phyloP scores from a whole-genome alignment of 53 echinoderm and acorn worm genomes.

The Temnopleurus reevesii region DNA sequence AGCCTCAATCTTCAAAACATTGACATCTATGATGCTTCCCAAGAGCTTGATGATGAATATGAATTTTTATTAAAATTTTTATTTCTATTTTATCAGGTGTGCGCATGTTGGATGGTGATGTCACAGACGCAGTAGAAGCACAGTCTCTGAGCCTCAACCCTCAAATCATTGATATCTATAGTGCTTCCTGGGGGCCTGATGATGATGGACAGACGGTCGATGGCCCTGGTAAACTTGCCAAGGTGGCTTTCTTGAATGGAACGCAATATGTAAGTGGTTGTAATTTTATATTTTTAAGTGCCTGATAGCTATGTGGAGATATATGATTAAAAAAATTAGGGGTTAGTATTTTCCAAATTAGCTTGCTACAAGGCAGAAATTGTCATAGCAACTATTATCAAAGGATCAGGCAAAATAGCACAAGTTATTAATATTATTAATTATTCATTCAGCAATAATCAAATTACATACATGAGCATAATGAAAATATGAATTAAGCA shows the following conservation, averaged over 20 bases:
- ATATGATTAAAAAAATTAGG: too few relatives aligned
- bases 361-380: too few relatives aligned
- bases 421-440: too few relatives aligned
- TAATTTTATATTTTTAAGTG: too few relatives aligned
- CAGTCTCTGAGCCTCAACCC: constrained; percentile 68
- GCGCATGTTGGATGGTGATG: constrained; percentile 81
- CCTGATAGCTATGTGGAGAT: too few relatives aligned
- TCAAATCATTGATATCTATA: constrained; percentile 79
- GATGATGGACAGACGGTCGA: constrained; percentile 88
- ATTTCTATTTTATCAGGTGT: constrained; percentile 40
- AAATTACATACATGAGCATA: too few relatives aligned
- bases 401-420: too few relatives aligned
- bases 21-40: constrained; percentile 82
- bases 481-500: too few relatives aligned
- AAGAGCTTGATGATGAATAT: constrained; percentile 81
- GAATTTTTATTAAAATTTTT: too few relatives aligned
- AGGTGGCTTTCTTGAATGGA: constrained; percentile 74
- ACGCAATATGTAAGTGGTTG: background rate
- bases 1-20: constrained; percentile 63
- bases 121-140: constrained; percentile 79
- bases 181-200: constrained; percentile 87
- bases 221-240: constrained; percentile 75
- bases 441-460: too few relatives aligned
- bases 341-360: too few relatives aligned
- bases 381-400: too few relatives aligned